These are phyloP conservation scores for Neopipo cinnamomea DNA, from an alignment of 2,113 vertebrate genomes.

Conservation along the genomic window DNA sequence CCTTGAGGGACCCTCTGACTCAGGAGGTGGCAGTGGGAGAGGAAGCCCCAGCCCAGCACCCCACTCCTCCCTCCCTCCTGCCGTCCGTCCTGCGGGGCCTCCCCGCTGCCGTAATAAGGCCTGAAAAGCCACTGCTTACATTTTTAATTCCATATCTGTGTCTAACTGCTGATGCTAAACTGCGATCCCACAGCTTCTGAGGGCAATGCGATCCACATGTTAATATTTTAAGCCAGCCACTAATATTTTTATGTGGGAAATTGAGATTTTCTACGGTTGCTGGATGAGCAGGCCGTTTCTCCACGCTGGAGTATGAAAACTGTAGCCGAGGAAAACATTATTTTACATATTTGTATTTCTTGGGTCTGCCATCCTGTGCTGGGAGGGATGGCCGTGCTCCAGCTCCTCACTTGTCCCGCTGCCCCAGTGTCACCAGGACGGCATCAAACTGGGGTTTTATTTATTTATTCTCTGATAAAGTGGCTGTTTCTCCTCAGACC, in stretches of 20 bases:
- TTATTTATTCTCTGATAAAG: background rate
- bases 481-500: background rate
- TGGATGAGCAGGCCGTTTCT: conserved; percentile 56
- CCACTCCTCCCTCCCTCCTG: background rate
- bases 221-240: conserved; percentile 71
- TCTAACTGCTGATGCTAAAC: conserved; percentile 65
- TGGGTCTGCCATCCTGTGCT: accelerated
- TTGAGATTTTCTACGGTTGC: conserved; percentile 65
- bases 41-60: background rate
- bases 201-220: conserved; percentile 62
- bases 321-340: conserved; percentile 44
- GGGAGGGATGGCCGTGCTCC: accelerated
- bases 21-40: background rate
- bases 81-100: background rate
- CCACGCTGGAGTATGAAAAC: conserved; percentile 19
- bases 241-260: conserved; percentile 76
- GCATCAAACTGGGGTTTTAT: background rate
- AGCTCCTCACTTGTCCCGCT: background rate
- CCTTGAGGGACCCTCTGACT: background rate
- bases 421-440: background rate
- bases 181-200: conserved; percentile 51
- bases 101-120: background rate
- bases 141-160: conserved; percentile 66
- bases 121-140: conserved; percentile 54
- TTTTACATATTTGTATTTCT: conserved; percentile 35